phyloP scores from a whole-genome alignment of 2,888 invertebrate species.

The Agrypnus murinus region DNA sequence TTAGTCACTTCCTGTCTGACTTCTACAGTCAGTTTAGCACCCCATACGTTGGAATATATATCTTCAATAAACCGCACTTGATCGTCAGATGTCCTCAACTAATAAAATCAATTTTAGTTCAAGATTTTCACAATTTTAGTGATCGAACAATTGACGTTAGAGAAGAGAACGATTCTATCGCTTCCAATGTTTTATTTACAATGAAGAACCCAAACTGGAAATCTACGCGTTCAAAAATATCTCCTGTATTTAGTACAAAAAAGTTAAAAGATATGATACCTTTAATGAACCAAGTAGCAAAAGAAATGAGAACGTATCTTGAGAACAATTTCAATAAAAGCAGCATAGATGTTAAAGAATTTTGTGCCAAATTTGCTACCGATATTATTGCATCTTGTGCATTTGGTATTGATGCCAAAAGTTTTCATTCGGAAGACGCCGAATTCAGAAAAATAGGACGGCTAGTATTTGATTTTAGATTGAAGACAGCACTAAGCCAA shows the following conservation, averaged over 20 bases:
- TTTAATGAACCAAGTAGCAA: conserved; percentile 67
- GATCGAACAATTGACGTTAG: conserved; percentile 70
- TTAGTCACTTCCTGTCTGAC: conserved; percentile 59
- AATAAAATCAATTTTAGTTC: conserved; percentile 69
- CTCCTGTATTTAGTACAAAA: conserved; percentile 73
- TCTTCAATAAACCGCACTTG: conserved; percentile 69
- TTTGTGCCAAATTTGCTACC: conserved; percentile 68
- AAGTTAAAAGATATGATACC: conserved; percentile 73
- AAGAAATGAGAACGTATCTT: conserved; percentile 60
- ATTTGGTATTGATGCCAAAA: conserved; percentile 70
- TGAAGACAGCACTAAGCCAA: conserved; percentile 57
- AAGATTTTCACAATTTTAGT: conserved; percentile 70
- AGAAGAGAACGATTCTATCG: conserved; percentile 67
- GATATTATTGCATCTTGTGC: conserved; percentile 71
- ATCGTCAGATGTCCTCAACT: conserved; percentile 69
- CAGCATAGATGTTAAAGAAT: conserved; percentile 63
- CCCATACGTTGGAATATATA: conserved; percentile 69
- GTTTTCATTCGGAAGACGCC: conserved; percentile 66
- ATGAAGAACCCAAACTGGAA: conserved; percentile 73
- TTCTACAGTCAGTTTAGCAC: conserved; percentile 59
- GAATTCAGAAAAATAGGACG: conserved; percentile 66
- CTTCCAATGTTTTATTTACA: conserved; percentile 68
- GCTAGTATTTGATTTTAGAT: conserved; percentile 63
- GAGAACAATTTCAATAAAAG: conserved; percentile 65
- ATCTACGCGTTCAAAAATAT: conserved; percentile 71